phyloP scores from a whole-genome alignment of 2,113 vertebrate species.

The Hemiprocne comata region DNA sequence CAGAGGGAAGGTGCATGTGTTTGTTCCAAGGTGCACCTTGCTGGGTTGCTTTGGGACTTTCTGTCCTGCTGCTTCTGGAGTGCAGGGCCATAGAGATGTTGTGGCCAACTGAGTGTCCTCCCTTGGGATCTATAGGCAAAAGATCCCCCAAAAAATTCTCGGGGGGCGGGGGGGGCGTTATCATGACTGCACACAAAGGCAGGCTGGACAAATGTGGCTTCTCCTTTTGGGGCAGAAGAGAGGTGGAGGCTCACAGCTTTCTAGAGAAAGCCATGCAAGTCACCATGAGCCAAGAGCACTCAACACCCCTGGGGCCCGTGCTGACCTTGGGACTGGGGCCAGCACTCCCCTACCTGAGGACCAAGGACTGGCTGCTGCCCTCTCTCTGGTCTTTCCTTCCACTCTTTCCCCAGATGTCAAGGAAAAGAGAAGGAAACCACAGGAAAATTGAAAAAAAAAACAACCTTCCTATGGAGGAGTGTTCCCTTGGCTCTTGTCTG shows the following conservation, averaged over 20 bases:
- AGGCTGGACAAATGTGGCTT: neutral
- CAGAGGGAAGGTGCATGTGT: rapidly evolving
- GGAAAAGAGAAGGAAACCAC: neutral
- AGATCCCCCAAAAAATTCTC: neutral
- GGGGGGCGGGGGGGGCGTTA: too few species aligned
- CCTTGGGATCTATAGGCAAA: neutral
- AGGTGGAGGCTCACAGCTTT: neutral
- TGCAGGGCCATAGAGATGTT: neutral
- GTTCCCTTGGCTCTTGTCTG: neutral
- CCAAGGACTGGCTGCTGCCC: neutral
- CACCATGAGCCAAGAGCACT: neutral
- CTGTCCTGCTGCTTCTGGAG: neutral
- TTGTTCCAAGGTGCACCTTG: neutral
- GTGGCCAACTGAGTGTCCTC: neutral
- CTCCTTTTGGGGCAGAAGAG: neutral
- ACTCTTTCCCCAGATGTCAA: neutral
- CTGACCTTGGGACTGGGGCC: neutral
- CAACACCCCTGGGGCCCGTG: neutral
- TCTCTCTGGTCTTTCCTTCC: neutral
- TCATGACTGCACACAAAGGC: rapidly evolving
- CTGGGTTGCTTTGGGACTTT: neutral
- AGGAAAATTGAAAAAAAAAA: neutral
- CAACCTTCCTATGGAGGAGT: neutral
- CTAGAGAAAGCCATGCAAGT: neutral
- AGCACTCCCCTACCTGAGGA: neutral